phyloP scores from a whole-genome alignment of 2,797 vertebrate species.

The Cichlasoma orientale region DNA sequence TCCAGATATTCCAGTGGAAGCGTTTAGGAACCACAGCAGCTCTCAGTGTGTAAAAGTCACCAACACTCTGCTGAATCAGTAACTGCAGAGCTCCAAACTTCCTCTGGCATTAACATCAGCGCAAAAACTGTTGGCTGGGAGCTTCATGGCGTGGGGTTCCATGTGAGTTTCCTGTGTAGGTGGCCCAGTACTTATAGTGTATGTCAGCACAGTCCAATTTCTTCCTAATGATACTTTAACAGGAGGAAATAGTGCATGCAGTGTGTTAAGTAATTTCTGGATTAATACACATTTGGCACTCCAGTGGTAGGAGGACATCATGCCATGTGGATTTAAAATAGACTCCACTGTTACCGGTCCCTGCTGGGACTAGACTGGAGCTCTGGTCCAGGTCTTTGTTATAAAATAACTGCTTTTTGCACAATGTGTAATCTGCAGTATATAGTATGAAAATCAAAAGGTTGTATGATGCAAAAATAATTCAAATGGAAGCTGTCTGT shows the following conservation, averaged over 20 bases:
- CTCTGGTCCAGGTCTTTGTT: fast-evolving
- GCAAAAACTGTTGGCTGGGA: not conserved
- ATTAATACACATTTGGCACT: not conserved
- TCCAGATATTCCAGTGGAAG: not conserved
- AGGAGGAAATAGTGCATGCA: not conserved
- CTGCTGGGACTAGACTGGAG: not conserved
- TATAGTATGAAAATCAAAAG: not conserved
- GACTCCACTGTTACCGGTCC: not conserved
- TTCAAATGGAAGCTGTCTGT: not conserved
- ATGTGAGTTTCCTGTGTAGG: not conserved
- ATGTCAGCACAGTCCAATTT: not conserved
- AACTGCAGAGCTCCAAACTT: not conserved
- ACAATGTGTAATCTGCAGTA: not conserved
- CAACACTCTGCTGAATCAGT: not conserved
- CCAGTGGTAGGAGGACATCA: not conserved
- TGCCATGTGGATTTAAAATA: not conserved
- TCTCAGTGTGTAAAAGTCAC: not conserved
- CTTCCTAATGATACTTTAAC: not conserved
- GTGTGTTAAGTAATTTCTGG: not conserved
- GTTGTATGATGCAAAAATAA: not conserved
- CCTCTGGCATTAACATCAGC: not conserved
- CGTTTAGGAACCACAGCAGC: not conserved
- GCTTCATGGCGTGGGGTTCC: not conserved
- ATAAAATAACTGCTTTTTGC: no score
- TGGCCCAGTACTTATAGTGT: not conserved